These are phyloP conservation scores for Pagrus major DNA, from an alignment of 2,113 vertebrate species.

Conservation along the genomic window DNA sequence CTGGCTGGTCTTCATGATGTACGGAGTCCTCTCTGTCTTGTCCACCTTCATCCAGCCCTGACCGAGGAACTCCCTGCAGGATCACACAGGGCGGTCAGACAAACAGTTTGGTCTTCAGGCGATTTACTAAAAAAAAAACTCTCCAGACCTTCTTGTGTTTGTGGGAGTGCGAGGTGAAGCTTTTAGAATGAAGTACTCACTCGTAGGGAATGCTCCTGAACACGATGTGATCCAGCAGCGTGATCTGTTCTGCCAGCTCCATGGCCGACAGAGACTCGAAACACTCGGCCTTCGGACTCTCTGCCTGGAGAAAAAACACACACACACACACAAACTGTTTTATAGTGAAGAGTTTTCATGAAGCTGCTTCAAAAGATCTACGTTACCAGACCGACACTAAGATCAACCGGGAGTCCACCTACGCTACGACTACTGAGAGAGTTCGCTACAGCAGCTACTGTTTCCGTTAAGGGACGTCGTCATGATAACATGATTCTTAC, in stretches of 20 bases:
- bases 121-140: no score
- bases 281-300: slow-evolving; percentile 89
- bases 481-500: slow-evolving; percentile 61
- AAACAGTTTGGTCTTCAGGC: no score
- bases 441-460: slow-evolving; percentile 17
- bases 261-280: slow-evolving; percentile 95
- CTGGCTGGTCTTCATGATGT: slow-evolving; percentile 98
- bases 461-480: neutral
- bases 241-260: slow-evolving; percentile 98
- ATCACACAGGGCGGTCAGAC: no score
- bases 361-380: neutral
- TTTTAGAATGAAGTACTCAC: no score
- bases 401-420: neutral
- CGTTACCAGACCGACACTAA: neutral
- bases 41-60: slow-evolving; percentile 99
- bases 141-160: no score
- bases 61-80: slow-evolving; percentile 94
- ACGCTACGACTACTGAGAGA: neutral
- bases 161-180: no score
- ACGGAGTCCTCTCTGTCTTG: slow-evolving; percentile 94
- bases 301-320: slow-evolving; percentile 82
- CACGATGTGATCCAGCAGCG: slow-evolving; percentile 93
- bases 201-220: slow-evolving; percentile 97
- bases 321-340: slow-evolving; percentile 17
- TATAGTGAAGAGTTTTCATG: neutral